Conservation (phyloP, 2,113 vertebrate genomes). For the Oncorhynchus masou region DNA sequence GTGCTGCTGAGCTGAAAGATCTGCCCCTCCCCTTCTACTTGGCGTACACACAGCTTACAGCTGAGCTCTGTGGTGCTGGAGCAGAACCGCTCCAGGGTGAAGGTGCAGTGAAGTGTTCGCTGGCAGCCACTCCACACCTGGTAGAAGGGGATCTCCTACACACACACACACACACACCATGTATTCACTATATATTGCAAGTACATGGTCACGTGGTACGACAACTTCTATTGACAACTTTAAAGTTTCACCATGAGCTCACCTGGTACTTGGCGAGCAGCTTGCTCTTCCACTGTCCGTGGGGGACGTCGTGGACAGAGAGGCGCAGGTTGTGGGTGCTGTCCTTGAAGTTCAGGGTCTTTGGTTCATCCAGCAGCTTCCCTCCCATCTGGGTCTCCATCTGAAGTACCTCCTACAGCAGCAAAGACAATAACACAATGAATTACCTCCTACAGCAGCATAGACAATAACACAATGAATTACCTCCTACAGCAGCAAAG, state of each 20-base stretch:
- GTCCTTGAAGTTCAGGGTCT: slow-evolving; percentile 92
- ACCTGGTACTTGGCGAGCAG: slow-evolving; percentile 94
- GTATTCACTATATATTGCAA: no score
- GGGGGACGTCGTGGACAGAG: slow-evolving; percentile 87
- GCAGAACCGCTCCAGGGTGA: slow-evolving; percentile 89
- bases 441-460: no score
- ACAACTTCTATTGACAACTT: no score
- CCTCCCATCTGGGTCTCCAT: slow-evolving; percentile 92
- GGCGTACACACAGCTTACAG: slow-evolving; percentile 91
- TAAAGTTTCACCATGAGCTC: slow-evolving; percentile 12
- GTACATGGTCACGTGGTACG: no score
- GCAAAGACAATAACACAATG: neutral
- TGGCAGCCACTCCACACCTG: slow-evolving; percentile 92
- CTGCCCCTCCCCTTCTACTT: slow-evolving; percentile 94
- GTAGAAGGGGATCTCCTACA: slow-evolving; percentile 92
- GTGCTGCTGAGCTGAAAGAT: slow-evolving; percentile 93
- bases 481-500: no score
- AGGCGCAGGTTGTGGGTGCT: slow-evolving; percentile 93
- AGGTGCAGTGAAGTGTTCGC: slow-evolving; percentile 90
- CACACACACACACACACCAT: neutral
- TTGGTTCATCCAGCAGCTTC: slow-evolving; percentile 92
- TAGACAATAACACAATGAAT: no score
- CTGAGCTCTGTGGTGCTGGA: slow-evolving; percentile 82
- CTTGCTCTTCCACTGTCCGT: slow-evolving; percentile 94
- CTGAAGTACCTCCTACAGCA: slow-evolving; percentile 86